These are phyloP conservation scores for Darevskia mixta DNA, from an alignment of 2,797 vertebrate species.

Conservation along the genomic window DNA sequence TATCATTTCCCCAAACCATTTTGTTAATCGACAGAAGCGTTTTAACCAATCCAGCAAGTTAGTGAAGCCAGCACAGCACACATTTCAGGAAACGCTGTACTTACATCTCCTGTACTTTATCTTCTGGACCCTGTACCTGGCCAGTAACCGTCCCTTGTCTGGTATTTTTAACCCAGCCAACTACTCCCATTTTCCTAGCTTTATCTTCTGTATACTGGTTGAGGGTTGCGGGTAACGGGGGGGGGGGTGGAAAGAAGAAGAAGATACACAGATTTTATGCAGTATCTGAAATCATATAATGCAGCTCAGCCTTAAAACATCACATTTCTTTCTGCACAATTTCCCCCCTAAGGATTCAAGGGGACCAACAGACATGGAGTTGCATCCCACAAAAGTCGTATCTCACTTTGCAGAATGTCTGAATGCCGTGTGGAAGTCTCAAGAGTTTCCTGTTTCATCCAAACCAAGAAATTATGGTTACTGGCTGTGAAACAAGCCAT, in stretches of 20 bases:
- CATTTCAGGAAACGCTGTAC: slow-evolving; percentile 62
- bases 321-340: not conserved
- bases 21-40: slow-evolving; percentile 14
- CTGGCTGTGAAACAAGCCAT: no score
- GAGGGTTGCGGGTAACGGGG: not conserved
- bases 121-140: slow-evolving; percentile 89
- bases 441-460: no score
- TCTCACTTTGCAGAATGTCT: no score
- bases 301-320: not conserved
- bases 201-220: slow-evolving; percentile 90
- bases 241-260: slow-evolving; percentile 44
- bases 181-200: slow-evolving; percentile 87
- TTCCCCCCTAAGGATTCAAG: not conserved
- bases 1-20: not conserved
- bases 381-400: no score
- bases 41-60: not conserved
- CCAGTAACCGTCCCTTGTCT: slow-evolving; percentile 87
- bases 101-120: slow-evolving; percentile 90
- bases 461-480: no score
- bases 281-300: slow-evolving; percentile 25
- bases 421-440: no score
- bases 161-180: slow-evolving; percentile 96
- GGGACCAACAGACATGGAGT: not conserved
- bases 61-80: slow-evolving; percentile 9
- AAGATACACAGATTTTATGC: slow-evolving; percentile 46